phyloP scores from a whole-genome alignment of 1,140 invertebrate genomes.

The Formica selysi region DNA sequence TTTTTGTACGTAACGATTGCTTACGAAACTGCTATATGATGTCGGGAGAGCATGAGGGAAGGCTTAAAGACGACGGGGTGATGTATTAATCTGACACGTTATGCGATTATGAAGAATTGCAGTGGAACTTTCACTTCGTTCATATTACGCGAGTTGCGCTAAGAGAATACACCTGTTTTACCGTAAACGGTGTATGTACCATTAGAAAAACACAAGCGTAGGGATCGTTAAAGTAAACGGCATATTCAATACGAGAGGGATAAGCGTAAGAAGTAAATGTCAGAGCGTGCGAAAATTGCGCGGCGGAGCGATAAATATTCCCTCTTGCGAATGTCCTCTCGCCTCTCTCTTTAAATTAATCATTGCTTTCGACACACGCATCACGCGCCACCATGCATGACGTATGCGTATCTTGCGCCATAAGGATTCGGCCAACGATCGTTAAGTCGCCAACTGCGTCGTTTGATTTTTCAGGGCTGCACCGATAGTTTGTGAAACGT shows the following conservation, averaged over 20 bases:
- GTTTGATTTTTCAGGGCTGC: slow-evolving; percentile 28
- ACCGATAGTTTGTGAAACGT: slow-evolving; percentile 11
- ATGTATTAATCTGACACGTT: slow-evolving; percentile 52
- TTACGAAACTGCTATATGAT: slow-evolving; percentile 49
- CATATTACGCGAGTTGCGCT: slow-evolving; percentile 64
- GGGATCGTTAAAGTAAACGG: slow-evolving; percentile 59
- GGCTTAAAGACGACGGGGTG: not conserved
- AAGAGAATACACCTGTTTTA: slow-evolving; percentile 60
- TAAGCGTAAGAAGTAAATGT: slow-evolving; percentile 46
- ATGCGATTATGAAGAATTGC: slow-evolving; percentile 69
- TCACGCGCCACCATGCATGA: slow-evolving; percentile 14
- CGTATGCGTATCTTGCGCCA: slow-evolving; percentile 52
- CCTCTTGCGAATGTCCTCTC: not conserved
- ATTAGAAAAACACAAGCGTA: slow-evolving; percentile 44
- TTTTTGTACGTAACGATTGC: slow-evolving; percentile 68
- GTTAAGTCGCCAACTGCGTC: slow-evolving; percentile 35
- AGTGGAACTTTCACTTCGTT: slow-evolving; percentile 68
- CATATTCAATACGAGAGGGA: not conserved
- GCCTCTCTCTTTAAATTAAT: slow-evolving; percentile 56
- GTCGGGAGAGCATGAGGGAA: not conserved
- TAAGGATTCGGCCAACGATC: slow-evolving; percentile 37
- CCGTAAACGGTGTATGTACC: slow-evolving; percentile 40
- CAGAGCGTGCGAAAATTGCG: slow-evolving; percentile 33
- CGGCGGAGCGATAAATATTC: not conserved
- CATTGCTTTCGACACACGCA: slow-evolving; percentile 52